These are phyloP conservation scores for Microtus pennsylvanicus DNA, from an alignment of 2,113 vertebrate genomes.

Conservation along the genomic window DNA sequence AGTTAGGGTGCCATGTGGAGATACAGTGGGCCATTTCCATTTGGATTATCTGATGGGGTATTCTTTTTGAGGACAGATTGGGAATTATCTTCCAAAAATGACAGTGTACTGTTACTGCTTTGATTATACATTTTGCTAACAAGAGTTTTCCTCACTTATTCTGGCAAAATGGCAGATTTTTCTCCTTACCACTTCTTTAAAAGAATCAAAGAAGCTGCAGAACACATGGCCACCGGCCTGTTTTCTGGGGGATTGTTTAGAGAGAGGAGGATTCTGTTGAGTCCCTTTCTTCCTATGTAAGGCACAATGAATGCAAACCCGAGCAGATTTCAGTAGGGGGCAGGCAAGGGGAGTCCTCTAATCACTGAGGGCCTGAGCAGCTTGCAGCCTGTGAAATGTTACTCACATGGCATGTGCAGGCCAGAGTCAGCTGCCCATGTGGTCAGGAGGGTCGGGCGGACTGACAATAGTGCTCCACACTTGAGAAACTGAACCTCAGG, in stretches of 20 bases:
- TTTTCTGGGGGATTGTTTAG: not conserved
- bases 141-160: not conserved
- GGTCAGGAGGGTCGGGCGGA: not conserved
- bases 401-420: not conserved
- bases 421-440: not conserved
- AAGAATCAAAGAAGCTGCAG: not conserved
- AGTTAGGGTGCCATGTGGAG: accelerated
- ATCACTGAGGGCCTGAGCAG: not conserved
- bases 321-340: not conserved
- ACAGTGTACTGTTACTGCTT: not conserved
- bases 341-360: too few relatives aligned
- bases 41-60: not conserved
- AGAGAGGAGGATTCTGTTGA: not conserved
- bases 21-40: not conserved
- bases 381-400: not conserved
- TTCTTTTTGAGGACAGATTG: not conserved
- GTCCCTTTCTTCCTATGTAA: not conserved
- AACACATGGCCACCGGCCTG: not conserved
- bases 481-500: not conserved
- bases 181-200: not conserved
- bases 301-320: not conserved
- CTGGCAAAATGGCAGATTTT: not conserved
- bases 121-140: not conserved
- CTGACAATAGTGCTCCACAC: accelerated
- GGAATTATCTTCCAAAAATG: not conserved